Evolutionary conservation across 2,113 vertebrate genomes (phyloP).

Genomic region (Pseudopipra pipra): DNA sequence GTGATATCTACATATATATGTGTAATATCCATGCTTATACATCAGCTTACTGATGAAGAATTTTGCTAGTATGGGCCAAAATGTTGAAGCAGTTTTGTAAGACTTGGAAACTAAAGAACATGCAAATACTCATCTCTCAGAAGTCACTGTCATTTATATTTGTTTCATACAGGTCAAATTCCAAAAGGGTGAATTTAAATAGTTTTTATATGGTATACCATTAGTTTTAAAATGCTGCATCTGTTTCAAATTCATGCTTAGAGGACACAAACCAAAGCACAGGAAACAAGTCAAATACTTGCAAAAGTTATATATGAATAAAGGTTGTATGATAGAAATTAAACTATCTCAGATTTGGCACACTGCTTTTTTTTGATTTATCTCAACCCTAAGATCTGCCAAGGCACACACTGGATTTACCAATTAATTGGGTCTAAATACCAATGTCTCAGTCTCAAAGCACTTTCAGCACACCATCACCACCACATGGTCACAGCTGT

Average conservation of each 20-base stretch:
- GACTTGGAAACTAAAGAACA: background rate
- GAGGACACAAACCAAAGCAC: background rate
- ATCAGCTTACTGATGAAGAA: background rate
- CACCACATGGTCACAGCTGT: background rate
- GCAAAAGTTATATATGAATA: background rate
- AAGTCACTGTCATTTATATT: background rate
- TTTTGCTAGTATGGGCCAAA: background rate
- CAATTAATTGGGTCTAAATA: background rate
- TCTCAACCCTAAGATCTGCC: background rate
- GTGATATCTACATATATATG: background rate
- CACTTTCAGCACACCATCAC: background rate
- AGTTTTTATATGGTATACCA: background rate
- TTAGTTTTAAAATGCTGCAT: background rate
- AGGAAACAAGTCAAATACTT: background rate
- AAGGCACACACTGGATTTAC: background rate
- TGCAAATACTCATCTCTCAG: background rate
- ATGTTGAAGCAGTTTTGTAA: background rate
- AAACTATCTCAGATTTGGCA: background rate
- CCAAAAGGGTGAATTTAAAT: background rate
- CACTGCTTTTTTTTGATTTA: background rate
- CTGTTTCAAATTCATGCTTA: background rate
- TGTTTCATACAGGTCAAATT: background rate
- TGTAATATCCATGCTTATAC: background rate
- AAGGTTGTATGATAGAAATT: background rate
- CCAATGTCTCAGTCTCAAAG: background rate